Conservation (phyloP, 2,113 vertebrate genomes). For the Planiliza haematocheilus region DNA sequence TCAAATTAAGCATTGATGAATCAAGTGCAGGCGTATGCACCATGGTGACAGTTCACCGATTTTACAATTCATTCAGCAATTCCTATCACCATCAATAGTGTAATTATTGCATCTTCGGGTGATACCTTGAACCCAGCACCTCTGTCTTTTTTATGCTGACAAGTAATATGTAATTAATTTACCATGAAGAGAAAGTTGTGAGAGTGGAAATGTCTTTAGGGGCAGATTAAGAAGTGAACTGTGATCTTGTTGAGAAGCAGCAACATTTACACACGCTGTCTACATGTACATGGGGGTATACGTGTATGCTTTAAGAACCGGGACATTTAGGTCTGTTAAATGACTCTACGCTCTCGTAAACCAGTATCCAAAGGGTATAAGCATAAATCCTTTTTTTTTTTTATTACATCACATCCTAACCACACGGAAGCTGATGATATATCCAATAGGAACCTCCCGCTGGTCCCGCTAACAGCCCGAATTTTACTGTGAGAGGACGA, state of each 20-base stretch:
- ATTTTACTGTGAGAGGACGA: conserved; percentile 59
- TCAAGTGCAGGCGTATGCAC: conserved; percentile 26
- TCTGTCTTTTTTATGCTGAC: neutral
- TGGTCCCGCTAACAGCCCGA: conserved; percentile 51
- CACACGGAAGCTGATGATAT: conserved; percentile 65
- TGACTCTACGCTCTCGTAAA: conserved; percentile 76
- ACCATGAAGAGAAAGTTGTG: neutral
- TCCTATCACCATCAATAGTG: neutral
- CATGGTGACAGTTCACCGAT: neutral
- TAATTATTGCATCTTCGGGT: neutral
- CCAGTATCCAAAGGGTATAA: conserved; percentile 78
- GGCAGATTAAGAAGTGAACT: neutral
- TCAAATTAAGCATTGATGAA: conserved; percentile 61
- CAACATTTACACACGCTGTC: conserved; percentile 11
- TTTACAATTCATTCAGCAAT: neutral
- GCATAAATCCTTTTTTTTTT: conserved; percentile 71
- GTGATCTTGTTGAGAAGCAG: neutral
- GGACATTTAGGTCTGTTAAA: conserved; percentile 68
- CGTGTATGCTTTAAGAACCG: conserved; percentile 49
- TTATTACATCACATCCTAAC: conserved; percentile 69
- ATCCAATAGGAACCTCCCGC: conserved; percentile 61
- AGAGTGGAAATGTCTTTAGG: no score
- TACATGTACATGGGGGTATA: conserved; percentile 1
- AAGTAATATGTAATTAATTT: neutral
- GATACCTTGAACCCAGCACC: neutral